A percentile compares a stretch with the other conserved stretches of the same genome.
Conservation (phyloP, 2,888 invertebrate genomes). For the Dasypolia templi region DNA sequence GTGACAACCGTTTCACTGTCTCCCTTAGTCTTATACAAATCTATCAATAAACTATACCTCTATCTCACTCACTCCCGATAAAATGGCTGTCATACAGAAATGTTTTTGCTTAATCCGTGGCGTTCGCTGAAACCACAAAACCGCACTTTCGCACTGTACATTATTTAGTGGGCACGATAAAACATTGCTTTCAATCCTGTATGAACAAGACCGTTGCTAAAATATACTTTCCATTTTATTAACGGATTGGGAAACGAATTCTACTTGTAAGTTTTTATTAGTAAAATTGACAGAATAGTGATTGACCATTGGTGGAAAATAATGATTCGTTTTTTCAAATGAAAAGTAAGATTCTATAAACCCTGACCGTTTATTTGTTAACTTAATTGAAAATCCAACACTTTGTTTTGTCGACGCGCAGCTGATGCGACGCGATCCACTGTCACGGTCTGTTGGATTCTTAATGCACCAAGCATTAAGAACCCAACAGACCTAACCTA, state of each 20-base stretch:
- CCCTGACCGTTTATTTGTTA: too few relatives aligned
- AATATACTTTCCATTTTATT: background rate
- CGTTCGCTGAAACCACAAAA: constrained; percentile 30
- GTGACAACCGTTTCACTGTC: background rate
- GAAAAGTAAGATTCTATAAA: too few relatives aligned
- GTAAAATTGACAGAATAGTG: background rate
- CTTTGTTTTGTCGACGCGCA: too few relatives aligned
- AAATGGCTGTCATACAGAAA: constrained; percentile 13
- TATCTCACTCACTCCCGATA: constrained; percentile 13
- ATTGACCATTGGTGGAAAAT: background rate
- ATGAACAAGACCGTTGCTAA: background rate
- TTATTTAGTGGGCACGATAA: constrained; percentile 32
- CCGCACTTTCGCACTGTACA: constrained; percentile 41
- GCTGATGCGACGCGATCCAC: too few relatives aligned
- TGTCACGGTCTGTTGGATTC: too few relatives aligned
- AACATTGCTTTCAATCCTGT: constrained; percentile 17
- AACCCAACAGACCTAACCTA: too few relatives aligned
- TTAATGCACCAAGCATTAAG: too few relatives aligned
- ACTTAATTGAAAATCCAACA: too few relatives aligned
- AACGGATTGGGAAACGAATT: background rate
- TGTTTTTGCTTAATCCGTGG: constrained; percentile 25
- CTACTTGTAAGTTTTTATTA: background rate
- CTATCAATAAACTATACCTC: background rate
- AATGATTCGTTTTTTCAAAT: background rate
- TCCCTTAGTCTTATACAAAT: constrained; percentile 15